Conservation (phyloP, 2,888 invertebrate genomes). For the Eremobia ochroleuca region DNA sequence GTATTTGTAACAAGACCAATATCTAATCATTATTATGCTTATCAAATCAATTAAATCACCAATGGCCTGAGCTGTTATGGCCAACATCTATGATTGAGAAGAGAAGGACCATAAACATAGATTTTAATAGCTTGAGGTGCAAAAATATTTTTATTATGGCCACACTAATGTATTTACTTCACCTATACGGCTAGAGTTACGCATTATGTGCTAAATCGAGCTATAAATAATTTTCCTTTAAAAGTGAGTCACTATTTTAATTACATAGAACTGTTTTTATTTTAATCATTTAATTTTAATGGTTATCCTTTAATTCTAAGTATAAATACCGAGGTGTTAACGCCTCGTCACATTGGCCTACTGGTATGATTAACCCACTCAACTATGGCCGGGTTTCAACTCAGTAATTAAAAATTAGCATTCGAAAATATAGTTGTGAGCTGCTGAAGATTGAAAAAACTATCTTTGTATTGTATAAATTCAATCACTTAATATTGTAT, state of each 20-base stretch:
- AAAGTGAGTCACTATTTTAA: slow-evolving; percentile 61
- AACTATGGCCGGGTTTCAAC: slow-evolving; percentile 53
- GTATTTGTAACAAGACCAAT: slow-evolving; percentile 17
- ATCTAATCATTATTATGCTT: slow-evolving; percentile 43
- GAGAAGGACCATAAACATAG: slow-evolving; percentile 31
- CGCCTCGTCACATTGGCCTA: slow-evolving; percentile 50
- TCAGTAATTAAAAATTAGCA: no score
- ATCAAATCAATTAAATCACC: slow-evolving; percentile 51
- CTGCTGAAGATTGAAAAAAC: no score
- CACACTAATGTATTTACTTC: slow-evolving; percentile 41
- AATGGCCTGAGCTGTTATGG: slow-evolving; percentile 27
- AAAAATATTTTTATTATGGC: slow-evolving; percentile 56
- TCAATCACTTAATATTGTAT: no score
- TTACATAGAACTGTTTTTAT: slow-evolving; percentile 63
- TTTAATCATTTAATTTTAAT: slow-evolving; percentile 52
- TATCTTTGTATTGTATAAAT: no score
- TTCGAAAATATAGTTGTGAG: no score
- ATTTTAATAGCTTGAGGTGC: slow-evolving; percentile 40
- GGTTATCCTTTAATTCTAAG: slow-evolving; percentile 57
- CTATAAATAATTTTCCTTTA: slow-evolving; percentile 65
- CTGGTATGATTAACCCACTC: slow-evolving; percentile 51
- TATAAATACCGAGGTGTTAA: slow-evolving; percentile 47
- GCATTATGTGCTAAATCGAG: slow-evolving; percentile 42
- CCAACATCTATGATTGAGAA: slow-evolving; percentile 33
- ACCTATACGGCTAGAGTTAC: slow-evolving; percentile 48